These are phyloP conservation scores for Poeciliopsis presidionis DNA, from an alignment of 2,797 vertebrate species.

Conservation along the genomic window DNA sequence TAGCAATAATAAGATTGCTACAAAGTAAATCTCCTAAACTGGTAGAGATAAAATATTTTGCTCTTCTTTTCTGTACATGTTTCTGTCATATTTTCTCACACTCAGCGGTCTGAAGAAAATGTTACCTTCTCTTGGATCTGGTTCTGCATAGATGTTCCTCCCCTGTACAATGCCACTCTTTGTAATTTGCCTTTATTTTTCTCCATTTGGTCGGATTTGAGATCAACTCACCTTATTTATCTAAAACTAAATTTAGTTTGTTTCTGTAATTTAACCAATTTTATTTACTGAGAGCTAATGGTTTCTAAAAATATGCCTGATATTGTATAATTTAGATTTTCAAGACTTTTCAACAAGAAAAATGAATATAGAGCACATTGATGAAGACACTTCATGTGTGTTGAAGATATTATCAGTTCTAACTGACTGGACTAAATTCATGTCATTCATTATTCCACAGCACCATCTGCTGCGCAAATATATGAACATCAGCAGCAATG, in stretches of 20 bases:
- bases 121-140: background rate
- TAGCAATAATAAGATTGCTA: too few species aligned
- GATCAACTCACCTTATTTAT: background rate
- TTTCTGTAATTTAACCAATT: background rate
- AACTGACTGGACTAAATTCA: background rate
- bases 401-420: background rate
- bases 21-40: background rate
- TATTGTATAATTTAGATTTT: background rate
- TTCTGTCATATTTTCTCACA: background rate
- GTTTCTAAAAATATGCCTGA: background rate
- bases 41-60: background rate
- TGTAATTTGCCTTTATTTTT: background rate
- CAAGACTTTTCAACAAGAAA: background rate
- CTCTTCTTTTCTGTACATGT: background rate
- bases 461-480: constrained; percentile 47
- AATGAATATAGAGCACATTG: background rate
- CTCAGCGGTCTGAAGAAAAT: background rate
- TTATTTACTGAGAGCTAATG: background rate
- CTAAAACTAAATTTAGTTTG: background rate
- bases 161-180: background rate
- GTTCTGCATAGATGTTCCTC: background rate
- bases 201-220: background rate
- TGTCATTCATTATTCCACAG: background rate
- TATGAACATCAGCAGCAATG: background rate
- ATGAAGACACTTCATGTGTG: background rate